Conservation (phyloP, 2,888 invertebrate species). For the Spodoptera exigua region DNA sequence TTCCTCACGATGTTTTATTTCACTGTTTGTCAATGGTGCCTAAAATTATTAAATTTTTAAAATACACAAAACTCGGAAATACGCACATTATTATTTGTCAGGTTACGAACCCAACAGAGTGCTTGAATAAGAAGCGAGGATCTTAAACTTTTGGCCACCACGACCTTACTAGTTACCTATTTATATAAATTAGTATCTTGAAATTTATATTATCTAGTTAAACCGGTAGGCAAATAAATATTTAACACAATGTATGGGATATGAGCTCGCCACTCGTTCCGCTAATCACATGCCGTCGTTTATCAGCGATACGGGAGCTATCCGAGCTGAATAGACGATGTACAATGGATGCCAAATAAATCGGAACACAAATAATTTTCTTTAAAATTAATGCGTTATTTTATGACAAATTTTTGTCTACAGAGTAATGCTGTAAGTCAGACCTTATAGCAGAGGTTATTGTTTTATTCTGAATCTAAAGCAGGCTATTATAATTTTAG, state of each 20-base stretch:
- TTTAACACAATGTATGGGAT: constrained; percentile 57
- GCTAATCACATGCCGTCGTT: constrained; percentile 72
- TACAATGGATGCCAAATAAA: constrained; percentile 54
- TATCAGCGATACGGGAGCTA: constrained; percentile 71
- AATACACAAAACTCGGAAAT: too few relatives aligned
- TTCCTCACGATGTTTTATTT: too few relatives aligned
- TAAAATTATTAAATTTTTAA: too few relatives aligned
- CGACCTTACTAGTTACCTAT: too few relatives aligned
- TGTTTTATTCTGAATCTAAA: background rate
- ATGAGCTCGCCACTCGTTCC: constrained; percentile 63
- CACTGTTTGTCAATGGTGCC: too few relatives aligned
- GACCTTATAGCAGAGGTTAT: too few relatives aligned
- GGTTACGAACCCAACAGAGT: too few relatives aligned
- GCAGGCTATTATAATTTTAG: background rate
- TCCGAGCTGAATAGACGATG: constrained; percentile 59
- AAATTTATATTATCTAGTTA: constrained; percentile 16
- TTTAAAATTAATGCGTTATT: constrained; percentile 17
- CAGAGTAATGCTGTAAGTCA: background rate
- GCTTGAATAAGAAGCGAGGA: too few relatives aligned
- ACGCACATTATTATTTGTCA: too few relatives aligned
- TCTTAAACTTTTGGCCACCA: too few relatives aligned
- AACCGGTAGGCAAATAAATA: constrained; percentile 22
- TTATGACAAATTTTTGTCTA: background rate
- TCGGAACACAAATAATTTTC: constrained; percentile 21
- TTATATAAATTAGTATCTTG: constrained; percentile 10